These are phyloP conservation scores for Enteromius paludinosus DNA, from an alignment of 2,797 vertebrate species.

Conservation along the genomic window DNA sequence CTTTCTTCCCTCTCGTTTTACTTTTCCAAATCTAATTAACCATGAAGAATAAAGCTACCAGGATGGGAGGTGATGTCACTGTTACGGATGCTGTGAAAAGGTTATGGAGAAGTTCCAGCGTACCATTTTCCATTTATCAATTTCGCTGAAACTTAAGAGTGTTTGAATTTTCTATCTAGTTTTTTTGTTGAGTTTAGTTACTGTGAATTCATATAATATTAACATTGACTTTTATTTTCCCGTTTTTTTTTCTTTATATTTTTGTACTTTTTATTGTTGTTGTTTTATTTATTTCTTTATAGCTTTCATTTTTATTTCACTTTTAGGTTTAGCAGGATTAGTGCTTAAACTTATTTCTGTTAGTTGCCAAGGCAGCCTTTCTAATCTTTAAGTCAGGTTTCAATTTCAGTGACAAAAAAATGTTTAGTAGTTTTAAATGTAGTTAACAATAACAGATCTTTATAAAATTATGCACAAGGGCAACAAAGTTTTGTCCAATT, in stretches of 20 bases:
- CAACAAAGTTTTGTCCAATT: not conserved
- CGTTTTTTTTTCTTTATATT: not conserved
- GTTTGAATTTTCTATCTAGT: not conserved
- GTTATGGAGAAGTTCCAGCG: not conserved
- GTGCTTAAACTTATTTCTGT: not conserved
- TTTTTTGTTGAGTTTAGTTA: not conserved
- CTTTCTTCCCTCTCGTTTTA: constrained; percentile 10
- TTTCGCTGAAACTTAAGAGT: not conserved
- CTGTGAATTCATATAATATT: not conserved
- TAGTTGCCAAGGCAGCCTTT: not conserved
- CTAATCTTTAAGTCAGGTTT: not conserved
- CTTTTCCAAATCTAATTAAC: constrained; percentile 35
- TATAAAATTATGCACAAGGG: not conserved
- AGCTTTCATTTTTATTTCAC: not conserved
- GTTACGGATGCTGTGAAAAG: not conserved
- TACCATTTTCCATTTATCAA: not conserved
- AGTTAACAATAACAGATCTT: not conserved
- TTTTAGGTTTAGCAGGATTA: not conserved
- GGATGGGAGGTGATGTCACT: constrained; percentile 30
- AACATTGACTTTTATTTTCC: not conserved
- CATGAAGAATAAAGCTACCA: constrained; percentile 25
- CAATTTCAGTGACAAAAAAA: not conserved
- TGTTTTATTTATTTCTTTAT: not conserved
- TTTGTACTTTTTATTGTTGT: not conserved
- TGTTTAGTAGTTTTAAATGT: not conserved